These are phyloP conservation scores for Xylota sylvarum DNA, from an alignment of 2,888 invertebrate species.

Conservation along the genomic window DNA sequence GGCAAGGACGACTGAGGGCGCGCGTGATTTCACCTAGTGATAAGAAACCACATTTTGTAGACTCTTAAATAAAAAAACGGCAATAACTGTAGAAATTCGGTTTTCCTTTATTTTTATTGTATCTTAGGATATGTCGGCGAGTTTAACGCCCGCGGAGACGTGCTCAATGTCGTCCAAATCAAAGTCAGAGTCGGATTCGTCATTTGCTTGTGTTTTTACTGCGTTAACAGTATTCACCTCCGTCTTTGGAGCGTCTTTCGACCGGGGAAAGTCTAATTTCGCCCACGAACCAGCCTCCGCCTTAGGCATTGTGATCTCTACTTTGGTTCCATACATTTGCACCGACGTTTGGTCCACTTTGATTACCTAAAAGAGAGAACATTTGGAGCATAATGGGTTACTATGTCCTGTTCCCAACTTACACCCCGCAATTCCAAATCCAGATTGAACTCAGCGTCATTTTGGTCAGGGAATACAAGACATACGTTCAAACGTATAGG, in stretches of 20 bases:
- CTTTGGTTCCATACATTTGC: conserved; percentile 94
- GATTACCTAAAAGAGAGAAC: conserved; percentile 88
- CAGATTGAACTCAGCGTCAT: conserved; percentile 89
- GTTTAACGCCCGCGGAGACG: conserved; percentile 78
- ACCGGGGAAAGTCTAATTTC: conserved; percentile 88
- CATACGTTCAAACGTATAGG: conserved; percentile 91
- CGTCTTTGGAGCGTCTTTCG: conserved; percentile 47
- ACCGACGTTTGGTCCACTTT: conserved; percentile 90
- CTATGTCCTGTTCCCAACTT: conserved; percentile 81
- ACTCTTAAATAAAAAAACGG: conserved; percentile 16
- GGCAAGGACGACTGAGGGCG: conserved; percentile 83
- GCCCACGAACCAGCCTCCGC: conserved; percentile 94
- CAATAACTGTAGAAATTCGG: neutral
- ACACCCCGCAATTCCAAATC: conserved; percentile 94
- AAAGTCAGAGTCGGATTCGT: conserved; percentile 87
- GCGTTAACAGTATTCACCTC: conserved; percentile 24
- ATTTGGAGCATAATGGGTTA: neutral
- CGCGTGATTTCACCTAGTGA: neutral
- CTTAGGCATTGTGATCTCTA: conserved; percentile 96
- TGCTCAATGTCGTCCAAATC: conserved; percentile 90
- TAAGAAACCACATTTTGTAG: conserved; percentile 37
- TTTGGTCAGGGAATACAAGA: conserved; percentile 92
- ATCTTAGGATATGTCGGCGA: conserved; percentile 79
- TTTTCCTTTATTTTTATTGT: conserved; percentile 6
- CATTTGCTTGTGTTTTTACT: conserved; percentile 80